A percentile compares a stretch with the other conserved stretches of the same genome.
Evolutionary conservation across 1,140 invertebrate species (phyloP).

Genomic region (Antheraea pernyi): DNA sequence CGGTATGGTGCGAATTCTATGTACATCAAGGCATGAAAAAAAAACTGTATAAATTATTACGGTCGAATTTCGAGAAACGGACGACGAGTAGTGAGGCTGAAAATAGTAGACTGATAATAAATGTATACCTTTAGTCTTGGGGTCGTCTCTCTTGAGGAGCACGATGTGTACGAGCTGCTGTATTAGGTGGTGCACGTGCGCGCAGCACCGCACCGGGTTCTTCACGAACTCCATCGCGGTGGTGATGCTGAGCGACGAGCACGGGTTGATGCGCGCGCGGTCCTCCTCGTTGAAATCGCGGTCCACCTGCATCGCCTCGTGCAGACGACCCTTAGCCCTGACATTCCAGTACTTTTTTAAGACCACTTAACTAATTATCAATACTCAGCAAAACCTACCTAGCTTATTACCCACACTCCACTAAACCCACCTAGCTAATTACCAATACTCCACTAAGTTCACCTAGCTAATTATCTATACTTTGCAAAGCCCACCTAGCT

Average conservation of each 20-base stretch:
- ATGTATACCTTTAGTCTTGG: constrained; percentile 89
- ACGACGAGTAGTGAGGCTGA: not conserved
- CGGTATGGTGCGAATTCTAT: too few relatives aligned
- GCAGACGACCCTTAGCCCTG: constrained; percentile 96
- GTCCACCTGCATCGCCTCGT: constrained; percentile 95
- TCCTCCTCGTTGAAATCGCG: constrained; percentile 94
- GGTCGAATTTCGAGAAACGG: too few relatives aligned
- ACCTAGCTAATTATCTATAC: too few relatives aligned
- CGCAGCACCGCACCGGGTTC: constrained; percentile 97
- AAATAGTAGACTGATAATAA: not conserved
- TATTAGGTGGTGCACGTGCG: constrained; percentile 92
- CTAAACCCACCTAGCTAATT: too few relatives aligned
- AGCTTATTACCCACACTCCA: too few relatives aligned
- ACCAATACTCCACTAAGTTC: too few relatives aligned
- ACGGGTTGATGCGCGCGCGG: constrained; percentile 92
- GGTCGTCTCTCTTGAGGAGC: constrained; percentile 91
- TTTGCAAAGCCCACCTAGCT: too few relatives aligned
- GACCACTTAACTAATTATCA: too few relatives aligned
- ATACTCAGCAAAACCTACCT: too few relatives aligned
- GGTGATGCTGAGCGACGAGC: constrained; percentile 90
- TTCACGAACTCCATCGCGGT: constrained; percentile 97
- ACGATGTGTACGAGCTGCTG: constrained; percentile 93
- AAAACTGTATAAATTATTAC: not conserved
- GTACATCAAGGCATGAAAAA: not conserved
- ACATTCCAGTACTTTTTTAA: not conserved